Evolutionary conservation across 2,888 invertebrate species (phyloP), one percentile per base, ranked within the genome.

Genomic region (Machimus rusticus): DNA sequence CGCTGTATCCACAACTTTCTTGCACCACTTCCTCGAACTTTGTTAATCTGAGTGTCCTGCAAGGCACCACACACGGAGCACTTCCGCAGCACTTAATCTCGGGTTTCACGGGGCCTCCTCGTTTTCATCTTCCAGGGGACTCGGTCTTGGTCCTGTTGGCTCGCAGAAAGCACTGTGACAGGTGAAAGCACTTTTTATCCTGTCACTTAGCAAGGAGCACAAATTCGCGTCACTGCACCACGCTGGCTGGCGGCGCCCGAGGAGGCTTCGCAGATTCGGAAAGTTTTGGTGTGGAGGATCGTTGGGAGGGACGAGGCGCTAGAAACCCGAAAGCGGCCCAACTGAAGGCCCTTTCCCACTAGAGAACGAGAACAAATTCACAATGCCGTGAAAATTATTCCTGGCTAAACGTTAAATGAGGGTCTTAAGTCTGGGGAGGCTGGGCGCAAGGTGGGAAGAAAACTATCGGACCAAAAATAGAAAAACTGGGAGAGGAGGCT

Each of bases 161-260:
- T 74, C 39, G 51, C 55, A n/a, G 28, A 66, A 28, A 74, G 28
- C n/a, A 16, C 39, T 74, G 2, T 84, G 66, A 84, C 84, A 84
- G 34, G 74, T 66, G 23, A 46, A 74, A 74, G 74, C 74, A 85
- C 85, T 85, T 79, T 19, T 76, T 76, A 37, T 76, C 76, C 76
- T 34, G 76, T 76, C 76, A 76, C 39, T 37, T n/a, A 28, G 28
- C 3, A 23, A 66, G 66, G 66, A 66, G 19, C 66, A 66, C 23
- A 28, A 66, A 66, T 66, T 66, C 51, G 51, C 51, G 51, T 66
- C 66, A 66, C 66, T 66, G 28, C 66, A 66, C 66, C 66, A 28
- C 66, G 28, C 66, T 66, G 66, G 66, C 66, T 66, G 23, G 66
- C 28, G 66, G 66, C 19, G 66, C 66, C 66, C 66, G 23, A 66